A percentile compares a stretch with the other conserved stretches of the same genome.
Conservation (phyloP, 2,888 invertebrate genomes). For the Psylliodes chrysocephalus region DNA sequence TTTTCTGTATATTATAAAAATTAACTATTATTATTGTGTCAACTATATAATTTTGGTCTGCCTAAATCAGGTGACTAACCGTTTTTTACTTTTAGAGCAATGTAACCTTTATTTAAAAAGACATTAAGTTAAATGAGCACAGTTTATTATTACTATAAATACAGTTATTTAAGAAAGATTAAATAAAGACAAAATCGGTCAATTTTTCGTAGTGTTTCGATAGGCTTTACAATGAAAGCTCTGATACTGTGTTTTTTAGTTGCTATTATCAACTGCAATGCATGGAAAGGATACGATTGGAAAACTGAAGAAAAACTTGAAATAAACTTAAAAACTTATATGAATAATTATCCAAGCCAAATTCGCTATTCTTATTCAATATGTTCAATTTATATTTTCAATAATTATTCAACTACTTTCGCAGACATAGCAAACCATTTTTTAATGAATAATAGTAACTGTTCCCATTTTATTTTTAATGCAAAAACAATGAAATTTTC, state of each 20-base stretch:
- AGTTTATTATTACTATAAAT: neutral
- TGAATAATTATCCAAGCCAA: neutral
- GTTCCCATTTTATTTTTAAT: neutral
- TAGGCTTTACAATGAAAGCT: neutral
- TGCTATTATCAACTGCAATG: neutral
- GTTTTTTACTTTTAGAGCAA: too few relatives aligned
- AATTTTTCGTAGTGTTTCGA: neutral
- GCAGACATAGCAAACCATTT: slow-evolving; percentile 8
- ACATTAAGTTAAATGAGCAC: neutral
- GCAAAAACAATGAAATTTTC: neutral
- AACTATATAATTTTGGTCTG: too few relatives aligned
- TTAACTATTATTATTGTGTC: too few relatives aligned
- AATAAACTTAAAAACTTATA: slow-evolving; percentile 7
- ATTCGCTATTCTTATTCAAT: neutral
- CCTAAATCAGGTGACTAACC: too few relatives aligned
- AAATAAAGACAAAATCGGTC: neutral
- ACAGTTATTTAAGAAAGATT: neutral
- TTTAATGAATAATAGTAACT: neutral
- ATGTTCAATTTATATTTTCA: slow-evolving; percentile 8
- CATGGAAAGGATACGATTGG: neutral
- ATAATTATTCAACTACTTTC: neutral
- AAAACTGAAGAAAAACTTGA: neutral
- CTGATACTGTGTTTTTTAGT: neutral
- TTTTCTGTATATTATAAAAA: too few relatives aligned
- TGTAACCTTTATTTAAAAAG: neutral